phyloP scores from a whole-genome alignment of 1,140 invertebrate species.

The Ganaspis sp. region DNA sequence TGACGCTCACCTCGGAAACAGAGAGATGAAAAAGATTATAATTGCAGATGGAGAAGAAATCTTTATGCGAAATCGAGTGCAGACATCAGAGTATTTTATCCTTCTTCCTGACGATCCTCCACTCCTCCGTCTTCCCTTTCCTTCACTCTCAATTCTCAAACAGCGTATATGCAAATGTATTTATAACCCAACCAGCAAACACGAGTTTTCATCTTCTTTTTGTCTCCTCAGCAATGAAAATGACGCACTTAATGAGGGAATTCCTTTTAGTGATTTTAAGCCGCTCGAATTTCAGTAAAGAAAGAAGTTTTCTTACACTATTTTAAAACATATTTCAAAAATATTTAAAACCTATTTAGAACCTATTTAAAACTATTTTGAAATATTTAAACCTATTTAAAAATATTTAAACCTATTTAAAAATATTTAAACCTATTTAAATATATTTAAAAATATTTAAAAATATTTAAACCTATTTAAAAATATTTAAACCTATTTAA shows the following conservation, averaged over 20 bases:
- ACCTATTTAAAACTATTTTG: no score
- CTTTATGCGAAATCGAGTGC: background rate
- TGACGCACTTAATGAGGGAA: background rate
- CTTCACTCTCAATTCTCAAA: background rate
- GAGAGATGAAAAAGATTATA: background rate
- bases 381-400: no score
- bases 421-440: no score
- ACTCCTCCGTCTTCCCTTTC: conserved; percentile 28
- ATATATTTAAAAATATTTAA: no score
- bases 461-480: no score
- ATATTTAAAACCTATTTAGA: no score
- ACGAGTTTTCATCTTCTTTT: background rate
- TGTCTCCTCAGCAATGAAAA: background rate
- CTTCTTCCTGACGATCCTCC: conserved; percentile 29
- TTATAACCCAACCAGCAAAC: background rate
- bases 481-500: no score
- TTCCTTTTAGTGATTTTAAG: background rate
- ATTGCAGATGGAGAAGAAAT: conserved; percentile 7
- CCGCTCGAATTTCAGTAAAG: no score
- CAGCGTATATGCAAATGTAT: conserved; percentile 9
- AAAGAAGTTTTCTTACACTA: no score
- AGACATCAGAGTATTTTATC: conserved; percentile 1
- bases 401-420: no score
- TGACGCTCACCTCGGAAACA: background rate
- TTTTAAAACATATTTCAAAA: no score